Evolutionary conservation across 2,888 invertebrate species (phyloP).

Genomic region (Sipha maydis): DNA sequence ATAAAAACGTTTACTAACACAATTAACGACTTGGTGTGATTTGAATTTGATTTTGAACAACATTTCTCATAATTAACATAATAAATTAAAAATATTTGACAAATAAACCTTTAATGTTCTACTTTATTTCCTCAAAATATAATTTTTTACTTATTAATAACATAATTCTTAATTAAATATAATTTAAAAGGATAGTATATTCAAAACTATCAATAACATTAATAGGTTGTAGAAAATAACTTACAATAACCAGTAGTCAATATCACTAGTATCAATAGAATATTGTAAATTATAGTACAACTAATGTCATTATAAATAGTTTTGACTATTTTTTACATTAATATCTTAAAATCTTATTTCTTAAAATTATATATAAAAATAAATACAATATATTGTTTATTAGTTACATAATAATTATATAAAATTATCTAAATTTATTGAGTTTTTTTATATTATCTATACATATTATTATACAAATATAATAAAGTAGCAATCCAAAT

Average conservation of each 20-base stretch:
- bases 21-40: too few species aligned
- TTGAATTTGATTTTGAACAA: not conserved
- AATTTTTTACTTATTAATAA: not conserved
- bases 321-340: not conserved
- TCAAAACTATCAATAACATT: not conserved
- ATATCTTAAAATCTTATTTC: not conserved
- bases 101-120: not conserved
- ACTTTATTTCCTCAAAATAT: not conserved
- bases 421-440: not conserved
- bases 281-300: not conserved
- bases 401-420: not conserved
- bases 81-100: not conserved
- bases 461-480: not conserved
- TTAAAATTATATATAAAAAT: not conserved
- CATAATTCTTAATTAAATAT: conserved; percentile 14
- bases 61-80: not conserved
- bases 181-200: conserved; percentile 6
- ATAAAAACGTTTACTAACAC: too few species aligned
- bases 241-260: not conserved
- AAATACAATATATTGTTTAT: not conserved
- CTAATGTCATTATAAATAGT: not conserved
- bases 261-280: not conserved
- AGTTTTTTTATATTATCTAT: not conserved
- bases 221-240: not conserved
- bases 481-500: not conserved